Evolutionary conservation across 2,888 invertebrate species (phyloP), one percentile per base, ranked within the genome.

Genomic region (Aquatica leii): DNA sequence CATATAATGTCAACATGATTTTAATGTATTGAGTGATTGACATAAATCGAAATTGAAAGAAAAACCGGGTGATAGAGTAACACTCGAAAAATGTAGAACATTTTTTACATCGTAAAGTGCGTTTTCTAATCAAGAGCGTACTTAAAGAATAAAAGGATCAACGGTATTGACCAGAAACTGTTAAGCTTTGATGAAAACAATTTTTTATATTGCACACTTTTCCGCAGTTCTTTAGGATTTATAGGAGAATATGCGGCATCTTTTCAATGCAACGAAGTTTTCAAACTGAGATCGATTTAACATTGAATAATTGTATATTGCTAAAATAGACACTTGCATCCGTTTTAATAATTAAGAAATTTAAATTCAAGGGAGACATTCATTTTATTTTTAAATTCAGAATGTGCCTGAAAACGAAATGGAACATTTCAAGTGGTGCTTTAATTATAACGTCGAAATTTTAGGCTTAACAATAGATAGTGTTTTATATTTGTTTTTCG

Each of bases 391-490:
- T 62, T 58, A 62, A 53, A 58, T 62, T 62, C 54, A 21, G 46
- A 60, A 54, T 60, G 54, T 49, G 40, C 54, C 58, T 40, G 57
- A 24, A 62, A 57, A 58, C 62, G 53, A 53, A 62, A 58, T 62
- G 58, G 52, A 49, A 62, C 53, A 58, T 62, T 62, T 62, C 43
- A 53, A 62, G 40, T 58, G 58, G 57, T 46, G 49, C 57, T 51
- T 62, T 62, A 58, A 62, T 62, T 62, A 62, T 53, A 54, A 46
- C 14, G 58, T 34, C 43, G 53, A 48, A 57, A 62, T 58, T 62
- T 62, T 48, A 51, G 49, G 41, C 35, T 18, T 61, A 48, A 43
- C 14, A 41, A 15, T 59, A 51, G 51, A 31, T 21, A 14, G 40
- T 51, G 40, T 41, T 15, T 46, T 17, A 18, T 18, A 51, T 48